Evolutionary conservation across 2,888 invertebrate species (phyloP), one percentile per base, ranked within the genome.

Genomic region (Syritta pipiens): DNA sequence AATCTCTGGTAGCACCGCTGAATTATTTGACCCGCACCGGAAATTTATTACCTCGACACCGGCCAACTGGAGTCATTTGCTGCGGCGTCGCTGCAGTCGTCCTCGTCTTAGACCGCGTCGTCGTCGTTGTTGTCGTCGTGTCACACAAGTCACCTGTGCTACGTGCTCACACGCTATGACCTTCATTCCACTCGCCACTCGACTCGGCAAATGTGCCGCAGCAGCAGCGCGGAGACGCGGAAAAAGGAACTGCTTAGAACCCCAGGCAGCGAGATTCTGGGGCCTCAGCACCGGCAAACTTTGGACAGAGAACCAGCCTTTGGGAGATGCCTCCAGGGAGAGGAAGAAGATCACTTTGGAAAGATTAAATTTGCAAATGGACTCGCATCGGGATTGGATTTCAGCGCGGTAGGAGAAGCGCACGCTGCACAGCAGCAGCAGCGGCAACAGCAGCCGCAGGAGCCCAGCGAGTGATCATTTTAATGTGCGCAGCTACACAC

Each of bases 111-210:
- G n/a, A n/a, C n/a, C n/a, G n/a, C 14, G 26, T 35, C 32, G 69
- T 55, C 53, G 59, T 44, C 20, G 40, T 37, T 35, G 65, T 59
- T 51, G 57, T 40, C 59, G 49, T 74, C 62, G 67, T 79, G 74
- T 79, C 79, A 62, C 79, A 79, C 79, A 79, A 79, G 79, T 79
- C 79, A 79, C 79, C 79, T 79, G 79, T 74, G 67, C 67, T 67
- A 74, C 74, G 51, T 74, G 62, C 74, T 67, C 74, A 68, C 79
- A 79, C 79, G 79, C 79, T 79, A 79, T 79, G 79, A 79, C 79
- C 79, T 79, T 79, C 79, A 79, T 79, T 79, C 67, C 49, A 22
- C 22, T n/a, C n/a, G 17, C 40, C 65, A 53, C 40, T 68, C 30
- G 51, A 40, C 17, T 9, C 19, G 26, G 20, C n/a, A n/a, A n/a